Percentiles rank a stretch among this genome's conserved stretches.
Conservation (phyloP, 2,113 vertebrate species). For the Entosphenus tridentatus region DNA sequence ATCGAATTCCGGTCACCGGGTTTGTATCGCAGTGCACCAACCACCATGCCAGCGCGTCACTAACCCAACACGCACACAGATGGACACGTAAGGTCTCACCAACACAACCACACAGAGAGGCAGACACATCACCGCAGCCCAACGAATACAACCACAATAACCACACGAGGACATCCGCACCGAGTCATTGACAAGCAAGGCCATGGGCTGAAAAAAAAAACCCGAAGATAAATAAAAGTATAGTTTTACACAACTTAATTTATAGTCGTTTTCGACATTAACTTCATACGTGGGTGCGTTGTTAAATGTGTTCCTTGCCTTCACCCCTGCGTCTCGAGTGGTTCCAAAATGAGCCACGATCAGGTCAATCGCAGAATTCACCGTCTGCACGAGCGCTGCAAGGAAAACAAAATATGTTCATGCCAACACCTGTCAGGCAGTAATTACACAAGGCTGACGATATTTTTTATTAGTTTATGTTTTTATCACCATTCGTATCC, state of each 20-base stretch:
- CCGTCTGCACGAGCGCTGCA: slow-evolving; percentile 60
- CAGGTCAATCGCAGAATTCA: slow-evolving; percentile 79
- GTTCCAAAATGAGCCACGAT: slow-evolving; percentile 89
- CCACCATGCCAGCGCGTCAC: too few relatives aligned
- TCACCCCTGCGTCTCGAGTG: slow-evolving; percentile 66
- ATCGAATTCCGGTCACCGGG: too few relatives aligned
- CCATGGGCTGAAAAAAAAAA: not conserved
- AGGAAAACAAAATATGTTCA: not conserved
- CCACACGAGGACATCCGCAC: not conserved
- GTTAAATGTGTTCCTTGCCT: slow-evolving; percentile 24
- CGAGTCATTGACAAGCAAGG: too few relatives aligned
- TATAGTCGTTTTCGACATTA: not conserved
- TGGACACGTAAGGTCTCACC: not conserved
- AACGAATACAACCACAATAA: not conserved
- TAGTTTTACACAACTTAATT: not conserved
- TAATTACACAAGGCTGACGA: too few relatives aligned
- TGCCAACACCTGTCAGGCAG: too few relatives aligned
- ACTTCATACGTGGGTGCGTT: not conserved
- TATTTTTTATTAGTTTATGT: too few relatives aligned
- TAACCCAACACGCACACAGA: too few relatives aligned
- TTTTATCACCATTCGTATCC: too few relatives aligned
- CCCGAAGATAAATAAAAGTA: not conserved
- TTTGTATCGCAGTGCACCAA: too few relatives aligned
- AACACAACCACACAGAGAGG: not conserved
- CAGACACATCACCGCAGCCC: not conserved